Conservation (phyloP, 2,797 vertebrate genomes). For the Cuculus canorus region DNA sequence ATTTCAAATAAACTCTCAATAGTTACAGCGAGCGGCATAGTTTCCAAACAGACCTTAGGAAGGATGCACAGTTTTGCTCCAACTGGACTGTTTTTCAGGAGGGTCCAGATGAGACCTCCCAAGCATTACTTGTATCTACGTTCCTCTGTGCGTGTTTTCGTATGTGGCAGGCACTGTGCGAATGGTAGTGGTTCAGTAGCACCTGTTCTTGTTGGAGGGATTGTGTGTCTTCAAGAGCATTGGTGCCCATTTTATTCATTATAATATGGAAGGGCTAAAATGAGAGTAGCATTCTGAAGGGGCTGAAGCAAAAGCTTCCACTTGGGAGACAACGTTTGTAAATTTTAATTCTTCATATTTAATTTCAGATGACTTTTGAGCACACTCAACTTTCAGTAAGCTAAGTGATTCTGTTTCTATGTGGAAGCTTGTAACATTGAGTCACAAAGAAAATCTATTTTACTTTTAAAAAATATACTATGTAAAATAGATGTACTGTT, state of each 20-base stretch:
- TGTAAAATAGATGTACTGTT: neutral
- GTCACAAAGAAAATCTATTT: neutral
- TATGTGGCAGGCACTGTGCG: constrained; percentile 78
- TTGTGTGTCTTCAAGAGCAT: constrained; percentile 53
- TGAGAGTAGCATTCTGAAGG: constrained; percentile 69
- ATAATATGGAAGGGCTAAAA: constrained; percentile 75
- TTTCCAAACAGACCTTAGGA: constrained; percentile 76
- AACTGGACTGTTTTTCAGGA: constrained; percentile 79
- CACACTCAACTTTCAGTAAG: neutral
- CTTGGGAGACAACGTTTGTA: constrained; percentile 45
- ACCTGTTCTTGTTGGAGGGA: constrained; percentile 82
- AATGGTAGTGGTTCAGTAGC: constrained; percentile 78
- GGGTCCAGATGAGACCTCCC: constrained; percentile 59
- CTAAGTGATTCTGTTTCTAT: neutral
- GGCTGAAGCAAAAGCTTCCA: constrained; percentile 45
- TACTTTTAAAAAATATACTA: neutral
- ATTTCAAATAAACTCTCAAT: neutral
- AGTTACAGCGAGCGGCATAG: neutral
- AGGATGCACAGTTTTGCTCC: constrained; percentile 76
- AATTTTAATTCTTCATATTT: neutral
- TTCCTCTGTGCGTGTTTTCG: constrained; percentile 68
- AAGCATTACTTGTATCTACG: constrained; percentile 80
- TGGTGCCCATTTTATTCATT: constrained; percentile 79
- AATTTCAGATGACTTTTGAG: neutral
- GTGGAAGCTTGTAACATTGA: neutral